Base-by-base conservation (phyloP, 2,113 vertebrate genomes). In the Odontophorus gujanensis region DNA sequence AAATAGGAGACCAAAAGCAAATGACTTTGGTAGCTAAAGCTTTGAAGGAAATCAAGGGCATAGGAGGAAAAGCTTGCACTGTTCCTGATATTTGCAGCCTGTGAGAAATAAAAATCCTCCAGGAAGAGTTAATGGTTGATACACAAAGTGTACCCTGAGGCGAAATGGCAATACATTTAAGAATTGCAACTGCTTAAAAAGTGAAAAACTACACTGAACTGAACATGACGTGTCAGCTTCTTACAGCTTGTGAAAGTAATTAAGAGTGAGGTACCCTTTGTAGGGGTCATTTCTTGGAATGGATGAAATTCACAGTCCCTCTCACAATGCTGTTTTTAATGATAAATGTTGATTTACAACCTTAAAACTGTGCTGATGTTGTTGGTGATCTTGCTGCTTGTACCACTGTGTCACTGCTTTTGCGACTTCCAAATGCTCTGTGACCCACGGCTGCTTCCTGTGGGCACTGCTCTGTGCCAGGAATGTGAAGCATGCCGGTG, bases 1-100 rank as follows among this genome's bases (percentile, higher is more conserved):
- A 96, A 96, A 82, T 85, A 96, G 92, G 79, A 89, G 79, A 80
- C 87, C 84, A 95, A 15, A 86, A 93, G 57, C 67, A 47, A 89
- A 72, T 92, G 58, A 91, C 86, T 95, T 94, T 86, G 84, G 68
- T 59, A 85, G 50, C 45, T 81, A 53, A 65, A 92, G n/a, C 63
- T 62, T 45, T 79, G 87, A 63, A 69, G 94, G 43, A 67, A 72
- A 73, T 71, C 22, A 43, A 90, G 84, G 87, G n/a, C 77, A 6
- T 1, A 4, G 55, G 36, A 45, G 92, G 73, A 59, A 61, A 5
- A 76, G 22, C 42, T 89, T 74, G 6, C 1, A 0, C 53, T 74
- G 11, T 68, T 92, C 36, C 36, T 63, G 40, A 17, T 66, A 16
- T 11, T 79, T 47, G 72, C 87, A 93, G 69, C 53, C 30, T 71